Conservation (phyloP, 2,797 vertebrate species). For the Eutrigla gurnardus region DNA sequence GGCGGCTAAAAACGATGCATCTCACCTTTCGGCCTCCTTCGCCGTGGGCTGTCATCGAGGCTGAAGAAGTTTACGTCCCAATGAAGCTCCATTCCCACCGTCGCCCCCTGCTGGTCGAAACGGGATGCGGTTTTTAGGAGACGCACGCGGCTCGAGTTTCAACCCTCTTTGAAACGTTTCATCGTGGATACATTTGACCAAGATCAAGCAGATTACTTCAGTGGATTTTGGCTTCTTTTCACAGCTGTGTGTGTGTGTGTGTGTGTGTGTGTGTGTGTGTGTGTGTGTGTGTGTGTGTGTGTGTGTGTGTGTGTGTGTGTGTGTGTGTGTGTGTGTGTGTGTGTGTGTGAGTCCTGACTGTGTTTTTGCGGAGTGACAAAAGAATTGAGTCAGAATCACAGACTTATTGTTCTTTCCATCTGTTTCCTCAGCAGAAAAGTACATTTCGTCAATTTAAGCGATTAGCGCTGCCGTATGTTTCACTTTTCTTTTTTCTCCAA, state of each 20-base stretch:
- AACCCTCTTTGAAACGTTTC: conserved; percentile 77
- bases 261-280: conserved; percentile 20
- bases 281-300: conserved; percentile 25
- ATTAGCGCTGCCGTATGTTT: neutral
- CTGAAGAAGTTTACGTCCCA: conserved; percentile 78
- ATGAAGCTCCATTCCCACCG: conserved; percentile 61
- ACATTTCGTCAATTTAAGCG: neutral
- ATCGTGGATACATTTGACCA: conserved; percentile 80
- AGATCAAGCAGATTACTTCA: conserved; percentile 82
- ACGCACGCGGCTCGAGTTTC: conserved; percentile 75
- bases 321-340: conserved; percentile 18
- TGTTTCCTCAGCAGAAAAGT: conserved; percentile 2
- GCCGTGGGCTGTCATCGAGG: conserved; percentile 77
- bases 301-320: conserved; percentile 37
- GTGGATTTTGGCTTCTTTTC: conserved; percentile 82
- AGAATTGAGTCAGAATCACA: conserved; percentile 23
- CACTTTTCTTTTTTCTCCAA: neutral
- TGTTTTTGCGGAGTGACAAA: conserved; percentile 23
- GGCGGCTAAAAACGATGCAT: conserved; percentile 62
- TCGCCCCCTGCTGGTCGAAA: conserved; percentile 33
- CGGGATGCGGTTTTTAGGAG: conserved; percentile 60
- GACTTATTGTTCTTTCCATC: conserved; percentile 18
- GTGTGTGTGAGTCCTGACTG: conserved; percentile 8
- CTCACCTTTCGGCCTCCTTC: conserved; percentile 75
- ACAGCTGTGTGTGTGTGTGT: conserved; percentile 57